These are phyloP conservation scores for Graphium colonna DNA, from an alignment of 2,888 invertebrate genomes.

Conservation along the genomic window DNA sequence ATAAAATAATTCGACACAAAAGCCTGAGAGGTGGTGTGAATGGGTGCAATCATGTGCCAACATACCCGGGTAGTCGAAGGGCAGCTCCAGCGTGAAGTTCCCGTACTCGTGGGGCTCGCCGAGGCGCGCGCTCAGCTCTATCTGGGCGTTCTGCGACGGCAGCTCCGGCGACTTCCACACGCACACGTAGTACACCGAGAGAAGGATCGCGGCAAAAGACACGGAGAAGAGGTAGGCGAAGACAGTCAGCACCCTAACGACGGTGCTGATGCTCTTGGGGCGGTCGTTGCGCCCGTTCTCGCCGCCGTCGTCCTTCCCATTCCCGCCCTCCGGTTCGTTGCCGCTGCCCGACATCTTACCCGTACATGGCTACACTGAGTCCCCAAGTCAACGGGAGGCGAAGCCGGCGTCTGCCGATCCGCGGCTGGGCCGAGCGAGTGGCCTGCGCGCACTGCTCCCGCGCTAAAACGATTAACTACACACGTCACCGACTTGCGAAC, in stretches of 20 bases:
- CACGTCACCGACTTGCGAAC: slow-evolving; percentile 63
- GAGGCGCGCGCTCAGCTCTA: slow-evolving; percentile 37
- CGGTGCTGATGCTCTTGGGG: slow-evolving; percentile 64
- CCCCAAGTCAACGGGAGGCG: too few relatives aligned
- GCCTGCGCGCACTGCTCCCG: slow-evolving; percentile 39
- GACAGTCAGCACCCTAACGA: slow-evolving; percentile 86
- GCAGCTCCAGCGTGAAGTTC: slow-evolving; percentile 30
- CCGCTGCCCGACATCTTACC: slow-evolving; percentile 53
- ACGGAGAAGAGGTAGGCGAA: slow-evolving; percentile 91
- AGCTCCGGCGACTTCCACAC: slow-evolving; percentile 87
- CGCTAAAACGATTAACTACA: slow-evolving; percentile 61
- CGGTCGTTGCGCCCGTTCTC: slow-evolving; percentile 59
- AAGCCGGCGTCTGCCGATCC: slow-evolving; percentile 47
- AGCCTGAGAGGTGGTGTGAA: too few relatives aligned
- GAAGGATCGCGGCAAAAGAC: slow-evolving; percentile 89
- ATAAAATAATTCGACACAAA: too few relatives aligned
- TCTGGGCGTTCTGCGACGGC: slow-evolving; percentile 42
- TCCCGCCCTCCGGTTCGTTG: slow-evolving; percentile 54
- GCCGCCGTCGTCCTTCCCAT: slow-evolving; percentile 54
- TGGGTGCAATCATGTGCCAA: neutral
- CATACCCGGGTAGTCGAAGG: slow-evolving; percentile 34
- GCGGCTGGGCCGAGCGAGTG: slow-evolving; percentile 52
- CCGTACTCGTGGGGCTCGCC: slow-evolving; percentile 31
- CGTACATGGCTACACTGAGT: slow-evolving; percentile 15
- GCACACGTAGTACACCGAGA: slow-evolving; percentile 90